Evolutionary conservation across 2,888 invertebrate species (phyloP), one percentile per base, ranked within the genome.

Genomic region (Argynnis bischoffii): DNA sequence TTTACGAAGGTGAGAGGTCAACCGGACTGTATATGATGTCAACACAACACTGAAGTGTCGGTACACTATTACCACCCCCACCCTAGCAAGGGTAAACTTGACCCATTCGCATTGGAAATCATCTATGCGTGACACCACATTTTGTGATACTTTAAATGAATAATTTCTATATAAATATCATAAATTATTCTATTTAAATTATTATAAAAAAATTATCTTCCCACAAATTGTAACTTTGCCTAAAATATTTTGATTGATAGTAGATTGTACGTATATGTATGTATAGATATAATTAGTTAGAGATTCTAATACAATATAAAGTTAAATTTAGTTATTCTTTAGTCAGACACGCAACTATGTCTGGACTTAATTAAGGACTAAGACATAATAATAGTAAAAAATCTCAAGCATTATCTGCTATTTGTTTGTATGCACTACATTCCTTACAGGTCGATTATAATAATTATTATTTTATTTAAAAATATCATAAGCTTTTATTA

Each of bases 51-150:
- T 88, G 85, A 84, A 86, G 88, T 87, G 87, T 83, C 86, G 80
- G 87, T 84, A 85, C 85, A 85, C 47, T 86, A 87, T 87, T 84
- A 88, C 83, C 87, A 87, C 87, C 88, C 88, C 88, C 84, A 87
- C 89, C 87, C 78, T 73, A 63, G 60, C 78, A 81, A 81, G 87
- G 88, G 89, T 85, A 89, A 88, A 88, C 87, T 90, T 92, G 89
- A 92, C 89, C 87, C 86, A 80, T 81, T 84, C 81, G 81, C 81
- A 81, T 82, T 78, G 81, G 80, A 83, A 88, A 81, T 81, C 87
- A 88, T 85, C 87, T 80, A 81, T 82, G 87, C 90, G 87, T 90
- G 87, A 86, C 88, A 75, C 74, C 66, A 64, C 66, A 68, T 69
- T 74, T 64, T 72, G 70, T 74, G 71, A 70, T 69, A 72, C 72